Evolutionary conservation across 1,140 invertebrate genomes (phyloP).

Genomic region (Aphis gossypii): DNA sequence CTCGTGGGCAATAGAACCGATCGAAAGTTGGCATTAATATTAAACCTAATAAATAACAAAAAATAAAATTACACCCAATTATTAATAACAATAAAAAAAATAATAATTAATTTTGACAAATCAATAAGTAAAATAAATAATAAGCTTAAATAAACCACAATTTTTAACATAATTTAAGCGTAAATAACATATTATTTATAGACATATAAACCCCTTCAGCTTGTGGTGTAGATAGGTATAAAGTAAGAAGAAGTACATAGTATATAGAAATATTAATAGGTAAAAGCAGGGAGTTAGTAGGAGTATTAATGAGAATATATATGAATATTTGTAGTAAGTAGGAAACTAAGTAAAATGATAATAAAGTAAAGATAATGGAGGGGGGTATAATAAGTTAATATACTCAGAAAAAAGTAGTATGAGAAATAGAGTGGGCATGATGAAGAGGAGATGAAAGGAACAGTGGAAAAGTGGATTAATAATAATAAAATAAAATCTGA

Average conservation of each 20-base stretch:
- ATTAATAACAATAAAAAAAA: neutral
- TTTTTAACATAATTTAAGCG: neutral
- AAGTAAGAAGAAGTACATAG: neutral
- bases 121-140: neutral
- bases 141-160: slow-evolving; percentile 5
- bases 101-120: neutral
- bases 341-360: too few relatives aligned
- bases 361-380: too few relatives aligned
- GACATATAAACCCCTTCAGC: neutral
- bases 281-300: too few relatives aligned
- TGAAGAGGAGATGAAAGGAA: too few relatives aligned
- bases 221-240: neutral
- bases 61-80: neutral
- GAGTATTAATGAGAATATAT: too few relatives aligned
- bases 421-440: too few relatives aligned
- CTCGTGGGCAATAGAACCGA: slow-evolving; percentile 48
- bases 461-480: too few relatives aligned
- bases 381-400: too few relatives aligned
- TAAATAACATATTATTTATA: neutral
- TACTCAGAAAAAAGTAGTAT: too few relatives aligned
- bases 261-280: too few relatives aligned
- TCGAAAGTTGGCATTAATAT: neutral
- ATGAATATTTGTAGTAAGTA: too few relatives aligned
- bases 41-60: slow-evolving; percentile 34
- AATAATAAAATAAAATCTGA: too few relatives aligned